Base-by-base conservation (phyloP, 2,888 invertebrate species). In the Sinelater perroti region DNA sequence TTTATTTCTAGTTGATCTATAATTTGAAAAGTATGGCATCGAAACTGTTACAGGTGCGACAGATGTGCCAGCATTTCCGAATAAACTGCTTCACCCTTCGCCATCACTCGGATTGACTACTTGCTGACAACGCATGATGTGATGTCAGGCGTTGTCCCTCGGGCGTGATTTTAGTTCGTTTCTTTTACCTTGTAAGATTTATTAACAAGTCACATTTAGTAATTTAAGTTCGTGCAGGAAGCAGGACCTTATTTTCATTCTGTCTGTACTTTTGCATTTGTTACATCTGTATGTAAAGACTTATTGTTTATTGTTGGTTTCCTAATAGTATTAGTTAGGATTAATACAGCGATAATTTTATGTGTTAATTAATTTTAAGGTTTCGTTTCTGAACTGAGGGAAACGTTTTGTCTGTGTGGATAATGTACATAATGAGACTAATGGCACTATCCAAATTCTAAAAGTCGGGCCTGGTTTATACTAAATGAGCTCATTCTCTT, bases 31-130 rank as follows among this genome's bases (percentile, higher is more conserved):
- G 14, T 8, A 13, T 10, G 2, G 11, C 5, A 33, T 35, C 17
- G 6, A 35, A 20, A 20, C 18, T 6, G 14, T 83, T 83, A 26
- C 79, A 96, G 95, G 95, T 97, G n/a, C 88, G 88, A 69, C 94
- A 97, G 81, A 95, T 97, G 95, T 96, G 96, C 76, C 83, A 86
- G 62, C 95, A 97, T 80, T 96, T 97, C 79, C 88, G 89, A 71
- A 93, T 96, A 70, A 81, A 89, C 69, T 95, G 95, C 79, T 96
- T 97, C 82, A 79, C 79, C 60, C 85, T 86, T 70, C 72, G 70
- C 33, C 69, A 71, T 51, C 72, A 70, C 40, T 66, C 72, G 17
- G 75, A 77, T 72, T 78, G 76, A 78, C 76, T 74, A 66, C 70
- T 70, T 67, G 70, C 81, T 74, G 83, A 82, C 73, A 75, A 75